Evolutionary conservation across 2,797 vertebrate genomes (phyloP).

Genomic region (Poeciliopsis turneri): DNA sequence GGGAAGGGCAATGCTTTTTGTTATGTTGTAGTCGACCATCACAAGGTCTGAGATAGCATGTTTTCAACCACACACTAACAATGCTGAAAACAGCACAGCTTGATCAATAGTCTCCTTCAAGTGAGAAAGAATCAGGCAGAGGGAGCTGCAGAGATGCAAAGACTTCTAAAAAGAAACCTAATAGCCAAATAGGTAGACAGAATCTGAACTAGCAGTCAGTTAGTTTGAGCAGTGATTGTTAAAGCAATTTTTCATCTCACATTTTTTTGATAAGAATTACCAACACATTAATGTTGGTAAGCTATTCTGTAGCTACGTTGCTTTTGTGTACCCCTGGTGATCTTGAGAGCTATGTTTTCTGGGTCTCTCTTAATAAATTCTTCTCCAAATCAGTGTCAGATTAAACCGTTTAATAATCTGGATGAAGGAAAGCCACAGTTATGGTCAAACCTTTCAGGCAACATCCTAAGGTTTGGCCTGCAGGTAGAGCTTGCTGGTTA

Average conservation of each 20-base stretch:
- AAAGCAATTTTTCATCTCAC: neutral
- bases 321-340: neutral
- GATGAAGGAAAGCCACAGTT: neutral
- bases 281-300: too few species aligned
- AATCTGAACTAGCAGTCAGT: neutral
- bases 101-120: constrained; percentile 17
- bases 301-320: too few species aligned
- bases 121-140: neutral
- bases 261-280: neutral
- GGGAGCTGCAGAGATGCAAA: neutral
- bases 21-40: constrained; percentile 17
- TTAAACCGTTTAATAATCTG: neutral
- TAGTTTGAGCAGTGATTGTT: neutral
- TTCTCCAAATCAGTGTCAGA: neutral
- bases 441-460: neutral
- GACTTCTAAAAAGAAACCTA: neutral
- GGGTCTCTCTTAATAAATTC: neutral
- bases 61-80: constrained; percentile 24
- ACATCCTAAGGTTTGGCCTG: too few species aligned
- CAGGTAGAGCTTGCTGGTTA: neutral
- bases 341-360: neutral
- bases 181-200: neutral
- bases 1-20: constrained; percentile 5
- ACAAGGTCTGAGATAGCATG: neutral
- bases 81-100: constrained; percentile 27